Conservation (phyloP, 2,888 invertebrate genomes). For the Trissolcus brochymenae region DNA sequence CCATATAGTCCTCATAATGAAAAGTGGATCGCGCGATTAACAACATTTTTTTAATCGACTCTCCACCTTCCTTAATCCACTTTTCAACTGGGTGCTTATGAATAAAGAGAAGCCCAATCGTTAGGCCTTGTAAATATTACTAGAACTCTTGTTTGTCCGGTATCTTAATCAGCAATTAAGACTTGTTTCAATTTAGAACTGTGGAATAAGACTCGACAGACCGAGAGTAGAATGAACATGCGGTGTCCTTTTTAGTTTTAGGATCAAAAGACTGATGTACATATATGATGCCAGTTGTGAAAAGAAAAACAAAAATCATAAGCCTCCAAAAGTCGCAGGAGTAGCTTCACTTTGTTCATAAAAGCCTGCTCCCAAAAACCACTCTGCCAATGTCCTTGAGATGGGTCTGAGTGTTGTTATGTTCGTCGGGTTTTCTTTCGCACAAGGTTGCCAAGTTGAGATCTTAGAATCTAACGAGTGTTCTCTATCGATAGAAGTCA, state of each 20-base stretch:
- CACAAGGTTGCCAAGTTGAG: conserved; percentile 57
- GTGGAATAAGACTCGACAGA: too few species aligned
- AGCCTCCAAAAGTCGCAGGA: conserved; percentile 1
- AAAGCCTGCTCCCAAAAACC: conserved; percentile 45
- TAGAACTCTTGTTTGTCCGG: background rate
- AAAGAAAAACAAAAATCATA: too few species aligned
- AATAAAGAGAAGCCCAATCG: conserved; percentile 34
- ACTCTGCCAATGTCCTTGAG: conserved; percentile 46
- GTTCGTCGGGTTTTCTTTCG: conserved; percentile 58
- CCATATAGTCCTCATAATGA: conserved; percentile 64
- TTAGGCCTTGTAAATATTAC: conserved; percentile 28
- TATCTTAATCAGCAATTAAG: background rate
- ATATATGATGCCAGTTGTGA: too few species aligned
- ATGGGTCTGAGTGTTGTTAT: conserved; percentile 59
- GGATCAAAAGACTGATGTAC: too few species aligned
- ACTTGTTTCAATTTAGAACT: too few species aligned
- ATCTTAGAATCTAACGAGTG: conserved; percentile 60
- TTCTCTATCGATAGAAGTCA: conserved; percentile 41
- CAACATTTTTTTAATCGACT: conserved; percentile 2
- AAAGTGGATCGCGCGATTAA: conserved; percentile 63
- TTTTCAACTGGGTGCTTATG: conserved; percentile 41
- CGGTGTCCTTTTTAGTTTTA: too few species aligned
- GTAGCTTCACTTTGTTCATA: conserved; percentile 56
- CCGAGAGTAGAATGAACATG: too few species aligned
- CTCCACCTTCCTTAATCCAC: conserved; percentile 27